Evolutionary conservation across 2,888 invertebrate species (phyloP).

Genomic region (Meliscaeva auricollis): DNA sequence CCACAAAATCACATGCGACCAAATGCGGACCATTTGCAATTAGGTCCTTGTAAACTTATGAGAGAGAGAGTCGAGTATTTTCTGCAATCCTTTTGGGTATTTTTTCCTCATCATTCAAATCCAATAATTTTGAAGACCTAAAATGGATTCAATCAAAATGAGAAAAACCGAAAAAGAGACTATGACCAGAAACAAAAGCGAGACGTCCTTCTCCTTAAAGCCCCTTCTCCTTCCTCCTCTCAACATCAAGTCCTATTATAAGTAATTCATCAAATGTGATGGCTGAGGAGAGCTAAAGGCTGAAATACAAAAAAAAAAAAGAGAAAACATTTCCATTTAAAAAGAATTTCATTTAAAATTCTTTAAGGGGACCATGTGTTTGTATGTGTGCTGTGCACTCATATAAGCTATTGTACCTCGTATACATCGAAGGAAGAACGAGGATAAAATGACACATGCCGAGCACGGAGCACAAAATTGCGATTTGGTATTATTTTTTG

Average conservation of each 20-base stretch:
- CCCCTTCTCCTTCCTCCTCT: neutral
- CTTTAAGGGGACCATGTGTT: neutral
- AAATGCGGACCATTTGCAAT: constrained; percentile 15
- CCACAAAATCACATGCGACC: constrained; percentile 11
- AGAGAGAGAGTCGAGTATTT: neutral
- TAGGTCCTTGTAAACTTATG: constrained; percentile 13
- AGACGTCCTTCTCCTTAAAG: neutral
- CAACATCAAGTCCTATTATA: neutral
- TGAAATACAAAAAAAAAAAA: too few species aligned
- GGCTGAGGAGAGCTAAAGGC: neutral
- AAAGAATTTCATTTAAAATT: constrained; percentile 40
- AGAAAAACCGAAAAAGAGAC: neutral
- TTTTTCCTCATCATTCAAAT: constrained; percentile 13
- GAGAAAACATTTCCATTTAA: neutral
- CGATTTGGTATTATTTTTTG: constrained; percentile 29
- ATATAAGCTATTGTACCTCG: neutral
- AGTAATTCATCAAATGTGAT: constrained; percentile 42
- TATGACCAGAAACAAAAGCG: neutral
- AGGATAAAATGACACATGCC: constrained; percentile 16
- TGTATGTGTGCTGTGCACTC: neutral
- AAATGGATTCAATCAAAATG: constrained; percentile 30
- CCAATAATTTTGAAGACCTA: neutral
- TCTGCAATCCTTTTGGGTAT: neutral
- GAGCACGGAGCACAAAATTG: constrained; percentile 22
- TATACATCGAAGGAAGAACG: neutral